Conservation (phyloP, 2,888 invertebrate species). For the Tenodera sinensis region DNA sequence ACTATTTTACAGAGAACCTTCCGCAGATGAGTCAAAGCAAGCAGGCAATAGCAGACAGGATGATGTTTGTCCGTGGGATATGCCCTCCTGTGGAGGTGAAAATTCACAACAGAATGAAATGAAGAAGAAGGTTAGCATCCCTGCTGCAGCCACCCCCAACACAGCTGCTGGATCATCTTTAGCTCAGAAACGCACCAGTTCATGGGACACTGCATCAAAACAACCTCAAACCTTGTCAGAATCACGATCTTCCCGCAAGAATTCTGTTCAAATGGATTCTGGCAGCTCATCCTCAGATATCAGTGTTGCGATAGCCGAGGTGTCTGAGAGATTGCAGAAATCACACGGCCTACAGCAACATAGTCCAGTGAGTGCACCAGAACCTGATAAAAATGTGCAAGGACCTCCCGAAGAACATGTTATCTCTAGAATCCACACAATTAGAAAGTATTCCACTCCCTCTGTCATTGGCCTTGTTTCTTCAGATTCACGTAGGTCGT, state of each 20-base stretch:
- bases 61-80: constrained; percentile 37
- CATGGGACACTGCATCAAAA: constrained; percentile 1
- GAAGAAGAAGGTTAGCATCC: constrained; percentile 1
- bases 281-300: constrained; percentile 74
- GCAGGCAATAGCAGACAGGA: constrained; percentile 40
- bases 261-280: constrained; percentile 64
- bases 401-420: constrained; percentile 38
- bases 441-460: constrained; percentile 43
- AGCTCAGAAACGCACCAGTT: constrained; percentile 3
- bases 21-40: constrained; percentile 29
- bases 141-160: background rate
- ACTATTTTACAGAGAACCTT: constrained; percentile 23
- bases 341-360: constrained; percentile 58
- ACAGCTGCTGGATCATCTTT: background rate
- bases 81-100: constrained; percentile 28
- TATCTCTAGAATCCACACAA: constrained; percentile 32
- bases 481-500: constrained; percentile 42
- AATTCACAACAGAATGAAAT: constrained; percentile 7
- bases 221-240: constrained; percentile 6
- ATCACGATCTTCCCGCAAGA: constrained; percentile 51
- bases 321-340: constrained; percentile 58
- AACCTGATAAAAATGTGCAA: constrained; percentile 43
- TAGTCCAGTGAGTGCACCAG: constrained; percentile 31
- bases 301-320: constrained; percentile 54
- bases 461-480: constrained; percentile 28